phyloP scores from a whole-genome alignment of 2,797 vertebrate genomes.

The Nothura maculosa region DNA sequence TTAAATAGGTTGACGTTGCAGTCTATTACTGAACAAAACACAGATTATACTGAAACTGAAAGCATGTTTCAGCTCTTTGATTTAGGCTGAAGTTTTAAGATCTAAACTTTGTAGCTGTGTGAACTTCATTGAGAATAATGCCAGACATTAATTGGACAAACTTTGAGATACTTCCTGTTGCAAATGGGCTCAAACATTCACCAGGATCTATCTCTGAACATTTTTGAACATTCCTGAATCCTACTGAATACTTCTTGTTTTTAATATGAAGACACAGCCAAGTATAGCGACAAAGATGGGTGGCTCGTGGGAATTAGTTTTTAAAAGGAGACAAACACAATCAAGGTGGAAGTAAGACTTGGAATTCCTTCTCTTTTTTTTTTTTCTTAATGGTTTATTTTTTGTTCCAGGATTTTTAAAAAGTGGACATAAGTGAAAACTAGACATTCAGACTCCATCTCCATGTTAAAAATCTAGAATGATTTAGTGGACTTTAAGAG shows the following conservation, averaged over 20 bases:
- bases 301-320: not conserved
- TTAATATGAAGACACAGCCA: not conserved
- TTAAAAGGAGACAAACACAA: not conserved
- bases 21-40: not conserved
- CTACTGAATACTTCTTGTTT: not conserved
- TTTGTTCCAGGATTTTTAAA: not conserved
- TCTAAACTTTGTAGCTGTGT: not conserved
- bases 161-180: not conserved
- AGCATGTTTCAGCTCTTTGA: not conserved
- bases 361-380: not conserved
- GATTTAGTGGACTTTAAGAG: not conserved
- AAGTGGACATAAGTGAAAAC: not conserved
- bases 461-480: not conserved
- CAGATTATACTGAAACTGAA: not conserved
- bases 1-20: not conserved
- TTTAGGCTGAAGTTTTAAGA: not conserved
- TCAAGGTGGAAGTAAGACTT: not conserved
- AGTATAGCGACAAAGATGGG: not conserved
- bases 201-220: not conserved
- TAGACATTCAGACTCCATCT: not conserved
- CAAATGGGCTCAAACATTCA: not conserved
- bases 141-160: not conserved
- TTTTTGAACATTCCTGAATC: not conserved
- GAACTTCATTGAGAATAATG: not conserved
- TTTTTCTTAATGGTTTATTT: not conserved